These are phyloP conservation scores for Echinometra lucunter DNA, from an alignment of 53 echinoderm and acorn worm species.

Conservation along the genomic window DNA sequence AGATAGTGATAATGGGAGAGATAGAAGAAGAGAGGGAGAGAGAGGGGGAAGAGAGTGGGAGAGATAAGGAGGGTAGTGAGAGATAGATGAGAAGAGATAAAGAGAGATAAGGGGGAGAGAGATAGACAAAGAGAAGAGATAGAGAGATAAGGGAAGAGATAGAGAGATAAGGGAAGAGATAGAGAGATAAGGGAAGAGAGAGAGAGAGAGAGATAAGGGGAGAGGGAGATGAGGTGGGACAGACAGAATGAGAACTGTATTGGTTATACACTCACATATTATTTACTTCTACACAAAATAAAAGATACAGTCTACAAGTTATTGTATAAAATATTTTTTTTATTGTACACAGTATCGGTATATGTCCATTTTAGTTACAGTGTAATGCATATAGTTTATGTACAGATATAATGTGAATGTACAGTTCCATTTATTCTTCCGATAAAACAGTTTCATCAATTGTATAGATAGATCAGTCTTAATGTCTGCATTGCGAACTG, in stretches of 20 bases:
- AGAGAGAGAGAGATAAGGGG: neutral
- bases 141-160: neutral
- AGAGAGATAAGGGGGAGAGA: neutral
- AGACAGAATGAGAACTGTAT: neutral
- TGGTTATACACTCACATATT: too few species aligned
- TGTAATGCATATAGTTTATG: conserved; percentile 19
- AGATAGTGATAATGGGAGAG: neutral
- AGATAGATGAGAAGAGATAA: neutral
- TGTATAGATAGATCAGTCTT: neutral
- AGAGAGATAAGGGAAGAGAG: neutral
- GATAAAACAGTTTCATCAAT: neutral
- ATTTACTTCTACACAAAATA: neutral
- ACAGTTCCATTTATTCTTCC: neutral
- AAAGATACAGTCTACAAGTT: neutral
- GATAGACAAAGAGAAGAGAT: neutral
- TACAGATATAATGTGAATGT: conserved; percentile 45
- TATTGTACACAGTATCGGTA: conserved; percentile 60
- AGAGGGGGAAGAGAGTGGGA: too few species aligned
- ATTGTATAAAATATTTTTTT: conserved; percentile 66
- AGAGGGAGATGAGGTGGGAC: neutral
- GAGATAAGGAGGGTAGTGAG: neutral
- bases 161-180: neutral
- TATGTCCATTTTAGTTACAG: conserved; percentile 14
- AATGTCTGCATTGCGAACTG: neutral
- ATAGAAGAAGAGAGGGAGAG: neutral